Evolutionary conservation across 2,797 vertebrate genomes (phyloP).

Genomic region (Capromys pilorides): DNA sequence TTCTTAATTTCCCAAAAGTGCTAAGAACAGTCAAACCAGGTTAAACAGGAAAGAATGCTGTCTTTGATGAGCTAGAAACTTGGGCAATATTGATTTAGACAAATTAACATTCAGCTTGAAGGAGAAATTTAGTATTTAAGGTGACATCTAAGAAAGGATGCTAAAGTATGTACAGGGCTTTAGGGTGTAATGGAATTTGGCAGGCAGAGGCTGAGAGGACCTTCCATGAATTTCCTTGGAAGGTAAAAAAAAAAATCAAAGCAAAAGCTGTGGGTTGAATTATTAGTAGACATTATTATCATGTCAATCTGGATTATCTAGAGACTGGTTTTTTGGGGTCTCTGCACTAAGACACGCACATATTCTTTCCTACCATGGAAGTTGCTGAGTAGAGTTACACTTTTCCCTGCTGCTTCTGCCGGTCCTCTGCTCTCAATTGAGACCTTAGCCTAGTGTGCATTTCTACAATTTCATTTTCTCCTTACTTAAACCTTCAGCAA

Average conservation of each 20-base stretch:
- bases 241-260: conserved; percentile 38
- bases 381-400: background rate
- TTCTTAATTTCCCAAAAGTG: conserved; percentile 1
- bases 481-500: background rate
- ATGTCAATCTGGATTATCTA: background rate
- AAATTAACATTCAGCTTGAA: conserved; percentile 1
- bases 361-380: background rate
- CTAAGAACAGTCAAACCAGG: background rate
- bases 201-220: background rate
- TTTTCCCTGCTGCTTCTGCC: background rate
- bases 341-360: background rate
- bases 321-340: background rate
- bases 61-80: conserved; percentile 13
- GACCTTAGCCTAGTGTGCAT: background rate
- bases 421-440: background rate
- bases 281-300: background rate
- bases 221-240: background rate
- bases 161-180: background rate
- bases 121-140: conserved; percentile 34
- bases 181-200: background rate
- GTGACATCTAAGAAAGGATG: conserved; percentile 7
- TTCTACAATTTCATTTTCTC: background rate
- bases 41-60: background rate
- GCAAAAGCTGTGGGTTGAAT: background rate
- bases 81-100: background rate